Evolutionary conservation across 2,888 invertebrate species (phyloP).

Genomic region (Nowickia ferox): DNA sequence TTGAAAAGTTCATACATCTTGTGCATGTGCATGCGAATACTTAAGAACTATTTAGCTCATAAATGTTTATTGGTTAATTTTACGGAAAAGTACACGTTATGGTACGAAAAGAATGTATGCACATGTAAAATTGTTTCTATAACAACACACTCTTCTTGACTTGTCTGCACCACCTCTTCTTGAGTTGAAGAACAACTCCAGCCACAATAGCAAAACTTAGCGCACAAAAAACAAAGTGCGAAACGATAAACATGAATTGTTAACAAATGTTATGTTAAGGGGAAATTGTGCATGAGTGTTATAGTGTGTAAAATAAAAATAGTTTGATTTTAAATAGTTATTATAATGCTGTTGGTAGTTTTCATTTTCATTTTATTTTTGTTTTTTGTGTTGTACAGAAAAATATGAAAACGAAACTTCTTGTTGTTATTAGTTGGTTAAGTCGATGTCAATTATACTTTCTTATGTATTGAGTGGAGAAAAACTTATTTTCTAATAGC

Average conservation of each 20-base stretch:
- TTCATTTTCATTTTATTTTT: background rate
- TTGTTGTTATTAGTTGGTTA: slow-evolving; percentile 4
- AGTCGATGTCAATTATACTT: slow-evolving; percentile 1
- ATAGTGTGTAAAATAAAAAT: slow-evolving; percentile 57
- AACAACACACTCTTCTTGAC: background rate
- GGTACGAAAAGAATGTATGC: slow-evolving; percentile 44
- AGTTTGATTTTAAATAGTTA: slow-evolving; percentile 61
- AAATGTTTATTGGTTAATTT: slow-evolving; percentile 74
- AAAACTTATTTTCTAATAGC: too few species aligned
- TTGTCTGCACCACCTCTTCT: background rate
- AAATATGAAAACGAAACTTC: background rate
- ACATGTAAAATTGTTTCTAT: background rate
- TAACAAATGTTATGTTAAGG: slow-evolving; percentile 52
- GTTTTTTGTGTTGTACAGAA: slow-evolving; percentile 8
- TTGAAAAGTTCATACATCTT: slow-evolving; percentile 54
- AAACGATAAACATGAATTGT: slow-evolving; percentile 31
- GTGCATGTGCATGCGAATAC: slow-evolving; percentile 47
- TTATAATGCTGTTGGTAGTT: slow-evolving; percentile 34
- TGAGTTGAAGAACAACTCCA: background rate
- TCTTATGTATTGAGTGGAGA: too few species aligned
- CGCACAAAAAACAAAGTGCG: background rate
- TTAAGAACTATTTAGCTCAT: slow-evolving; percentile 72
- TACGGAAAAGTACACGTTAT: slow-evolving; percentile 66
- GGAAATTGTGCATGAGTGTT: slow-evolving; percentile 63
- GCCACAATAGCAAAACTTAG: slow-evolving; percentile 7